These are phyloP conservation scores for Sebastiscus tertius DNA, from an alignment of 2,797 vertebrate genomes.

Conservation along the genomic window DNA sequence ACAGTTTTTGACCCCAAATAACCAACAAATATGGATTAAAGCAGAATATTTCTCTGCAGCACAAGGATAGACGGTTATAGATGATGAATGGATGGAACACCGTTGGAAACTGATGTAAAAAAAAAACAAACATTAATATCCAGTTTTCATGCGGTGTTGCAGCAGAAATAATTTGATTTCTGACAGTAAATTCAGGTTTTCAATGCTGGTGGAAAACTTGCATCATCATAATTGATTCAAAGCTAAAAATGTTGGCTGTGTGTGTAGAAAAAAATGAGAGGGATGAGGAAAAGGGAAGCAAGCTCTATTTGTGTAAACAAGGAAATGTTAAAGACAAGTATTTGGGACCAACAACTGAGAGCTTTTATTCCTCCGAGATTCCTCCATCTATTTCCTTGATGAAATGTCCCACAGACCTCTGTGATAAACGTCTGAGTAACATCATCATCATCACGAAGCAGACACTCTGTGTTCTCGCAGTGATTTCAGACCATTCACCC, in stretches of 20 bases:
- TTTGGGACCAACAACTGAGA: not conserved
- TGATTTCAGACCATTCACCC: not conserved
- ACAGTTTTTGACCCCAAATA: not conserved
- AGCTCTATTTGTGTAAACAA: not conserved
- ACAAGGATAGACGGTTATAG: rapidly evolving
- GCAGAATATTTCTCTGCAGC: not conserved
- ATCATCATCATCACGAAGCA: not conserved
- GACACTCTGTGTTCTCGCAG: not conserved
- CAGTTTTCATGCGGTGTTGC: not conserved
- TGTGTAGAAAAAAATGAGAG: not conserved
- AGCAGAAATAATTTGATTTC: not conserved
- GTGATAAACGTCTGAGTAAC: not conserved
- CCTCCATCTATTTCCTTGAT: not conserved
- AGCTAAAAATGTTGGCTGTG: not conserved
- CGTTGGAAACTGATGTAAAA: not conserved
- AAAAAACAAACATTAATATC: not conserved
- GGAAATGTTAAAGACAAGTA: not conserved
- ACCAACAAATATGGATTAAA: not conserved
- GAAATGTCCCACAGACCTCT: not conserved
- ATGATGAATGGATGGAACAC: not conserved
- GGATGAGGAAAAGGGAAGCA: conserved; percentile 3
- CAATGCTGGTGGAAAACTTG: not conserved
- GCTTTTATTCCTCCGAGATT: not conserved
- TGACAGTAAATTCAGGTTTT: not conserved
- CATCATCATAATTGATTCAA: not conserved